Evolutionary conservation across 2,888 invertebrate genomes (phyloP), one percentile per base, ranked within the genome.

Genomic region (Platycheirus albimanus): DNA sequence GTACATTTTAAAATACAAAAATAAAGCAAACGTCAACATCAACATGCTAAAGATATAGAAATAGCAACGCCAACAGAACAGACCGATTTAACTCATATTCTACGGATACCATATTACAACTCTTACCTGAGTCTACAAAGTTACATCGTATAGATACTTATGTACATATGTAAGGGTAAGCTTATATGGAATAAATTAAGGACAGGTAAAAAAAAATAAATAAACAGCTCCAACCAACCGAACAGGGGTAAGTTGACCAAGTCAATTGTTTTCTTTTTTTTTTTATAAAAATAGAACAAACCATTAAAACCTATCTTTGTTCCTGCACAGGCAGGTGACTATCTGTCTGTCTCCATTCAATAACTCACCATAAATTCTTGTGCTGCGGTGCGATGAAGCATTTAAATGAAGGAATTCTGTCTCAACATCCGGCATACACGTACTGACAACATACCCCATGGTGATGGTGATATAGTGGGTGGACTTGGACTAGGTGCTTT

Each of bases 381-480:
- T 77, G 58, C 85, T 84, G 61, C 84, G 86, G 45, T 69, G 78
- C 72, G 78, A 56, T 78, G 78, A 58, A 74, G 72, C 56, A 67
- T 77, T 72, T 24, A 92, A 89, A 88, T 94, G 77, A 49, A 85
- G 87, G 38, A 92, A 89, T 88, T 94, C 94, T 77, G 92, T 92
- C 88, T 94, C 94, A 66, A 93, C 93, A 87, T 94, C 94, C 77
- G 94, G 94, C 88, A 95, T 94, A 89, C 94, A 95, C 66, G 94
- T 94, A 86, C 94, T 94, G 85, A 95, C 94, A 86, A 94, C 94
- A 89, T 94, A 94, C 86, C 94, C 94, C 95, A 94, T 94, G 83
- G 56, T 38, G 49, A 6, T 5, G 6, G 28, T 49, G 49, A 10
- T 3, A 7, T 28, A 7, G 41, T 41, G 10, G 30, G 30, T 17